Evolutionary conservation across 2,888 invertebrate genomes (phyloP), one percentile per base, ranked within the genome.

Genomic region (Crepidodera aurea): DNA sequence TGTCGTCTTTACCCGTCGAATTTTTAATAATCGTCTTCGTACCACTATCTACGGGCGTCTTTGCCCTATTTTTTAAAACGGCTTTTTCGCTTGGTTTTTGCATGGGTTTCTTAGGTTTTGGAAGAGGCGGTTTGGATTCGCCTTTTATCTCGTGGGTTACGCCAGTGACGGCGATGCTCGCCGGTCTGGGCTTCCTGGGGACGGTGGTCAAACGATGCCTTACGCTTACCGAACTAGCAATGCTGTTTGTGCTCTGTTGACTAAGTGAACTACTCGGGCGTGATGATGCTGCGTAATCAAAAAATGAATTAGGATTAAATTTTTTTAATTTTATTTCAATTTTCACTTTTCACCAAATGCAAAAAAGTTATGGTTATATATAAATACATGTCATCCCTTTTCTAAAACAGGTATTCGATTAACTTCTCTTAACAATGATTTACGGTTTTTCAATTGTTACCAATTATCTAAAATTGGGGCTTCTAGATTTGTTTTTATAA

Each of bases 241-340:
- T 84, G 75, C 88, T 86, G 77, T 84, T 84, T 78, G 86, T 86
- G 79, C 86, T 86, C 77, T 86, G 85, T 77, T 87, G 87, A 79
- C 90, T 93, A 85, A 94, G 86, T 73, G 94, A 92, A 84, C 93
- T 93, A 81, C 90, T 91, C 68, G 94, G 94, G 79, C 94, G 86
- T 72, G 94, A 94, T 66, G 89, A 87, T 73, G 86, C 88, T 85
- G 78, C n/a, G 68, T 37, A 56, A 53, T 18, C n/a, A 42, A 42
- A 27, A 40, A 42, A 1, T 39, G 8, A 13, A 25, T 22, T 16
- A 42, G 27, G 7, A 18, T 39, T 16, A 37, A n/a, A n/a, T 22
- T 2, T 25, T 46, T 8, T 25, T 27, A 8, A 48, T 12, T 12
- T 29, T 16, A 10, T 48, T 46, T 44, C n/a, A n/a, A 22, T 22